Conservation (phyloP, 2,797 vertebrate genomes). For the Halcyon badia region DNA sequence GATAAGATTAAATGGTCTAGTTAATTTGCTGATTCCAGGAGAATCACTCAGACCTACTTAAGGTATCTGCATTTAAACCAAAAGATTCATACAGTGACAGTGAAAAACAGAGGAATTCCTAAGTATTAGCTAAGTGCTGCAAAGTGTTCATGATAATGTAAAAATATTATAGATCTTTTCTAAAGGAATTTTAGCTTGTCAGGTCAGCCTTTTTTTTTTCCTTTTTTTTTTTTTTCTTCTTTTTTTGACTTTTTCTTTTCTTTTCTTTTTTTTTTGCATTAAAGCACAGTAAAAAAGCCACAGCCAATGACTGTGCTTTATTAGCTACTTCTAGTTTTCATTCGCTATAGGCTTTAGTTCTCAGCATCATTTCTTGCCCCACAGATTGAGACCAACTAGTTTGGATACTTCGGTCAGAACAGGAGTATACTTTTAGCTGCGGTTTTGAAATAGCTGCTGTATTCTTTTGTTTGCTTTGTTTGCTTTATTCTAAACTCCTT, state of each 20-base stretch:
- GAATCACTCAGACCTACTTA: constrained; percentile 3
- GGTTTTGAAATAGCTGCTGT: not conserved
- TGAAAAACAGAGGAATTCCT: constrained; percentile 40
- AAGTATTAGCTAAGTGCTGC: not conserved
- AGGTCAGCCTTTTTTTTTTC: not conserved
- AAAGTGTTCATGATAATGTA: constrained; percentile 12
- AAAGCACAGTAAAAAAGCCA: not conserved
- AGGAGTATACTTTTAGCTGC: not conserved
- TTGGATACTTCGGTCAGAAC: not conserved
- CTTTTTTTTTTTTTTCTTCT: not conserved
- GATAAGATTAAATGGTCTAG: constrained; percentile 27
- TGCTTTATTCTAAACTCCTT: not conserved
- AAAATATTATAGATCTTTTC: not conserved
- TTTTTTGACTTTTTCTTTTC: not conserved
- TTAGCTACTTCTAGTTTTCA: not conserved
- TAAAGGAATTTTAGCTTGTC: constrained; percentile 1
- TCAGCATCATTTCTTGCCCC: not conserved
- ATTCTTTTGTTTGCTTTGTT: not conserved
- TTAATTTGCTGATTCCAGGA: constrained; percentile 37
- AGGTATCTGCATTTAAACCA: not conserved
- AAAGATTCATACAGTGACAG: not conserved
- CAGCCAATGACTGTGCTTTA: not conserved
- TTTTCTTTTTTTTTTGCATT: not conserved
- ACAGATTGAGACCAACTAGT: not conserved
- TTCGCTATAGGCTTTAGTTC: not conserved